These are phyloP conservation scores for Nephila pilipes DNA, from an alignment of 1,140 invertebrate species.

Conservation along the genomic window DNA sequence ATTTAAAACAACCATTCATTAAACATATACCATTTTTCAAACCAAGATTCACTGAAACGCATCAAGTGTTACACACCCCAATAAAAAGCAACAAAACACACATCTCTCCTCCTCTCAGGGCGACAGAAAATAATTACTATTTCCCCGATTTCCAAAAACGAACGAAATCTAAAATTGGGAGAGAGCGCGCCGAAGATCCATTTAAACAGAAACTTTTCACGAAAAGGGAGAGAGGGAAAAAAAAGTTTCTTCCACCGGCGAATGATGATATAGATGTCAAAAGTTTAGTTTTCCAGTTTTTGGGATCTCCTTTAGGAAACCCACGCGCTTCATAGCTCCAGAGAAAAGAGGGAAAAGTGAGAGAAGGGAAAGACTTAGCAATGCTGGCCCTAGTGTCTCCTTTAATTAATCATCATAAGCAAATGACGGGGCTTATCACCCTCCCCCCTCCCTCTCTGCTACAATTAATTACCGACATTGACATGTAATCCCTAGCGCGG, in stretches of 20 bases:
- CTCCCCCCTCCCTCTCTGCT: conserved; percentile 10
- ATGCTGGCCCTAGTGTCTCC: conserved; percentile 28
- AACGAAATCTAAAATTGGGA: conserved; percentile 32
- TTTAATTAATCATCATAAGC: conserved; percentile 77
- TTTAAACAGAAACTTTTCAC: conserved; percentile 17
- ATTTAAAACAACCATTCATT: neutral
- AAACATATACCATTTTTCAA: neutral
- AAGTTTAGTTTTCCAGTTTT: conserved; percentile 73
- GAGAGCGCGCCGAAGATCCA: neutral
- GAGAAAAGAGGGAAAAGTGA: neutral
- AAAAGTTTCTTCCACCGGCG: conserved; percentile 18
- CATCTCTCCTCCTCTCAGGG: neutral
- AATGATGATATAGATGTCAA: conserved; percentile 74
- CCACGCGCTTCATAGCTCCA: neutral
- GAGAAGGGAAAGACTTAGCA: neutral
- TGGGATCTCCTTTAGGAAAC: conserved; percentile 39
- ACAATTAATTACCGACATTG: conserved; percentile 76
- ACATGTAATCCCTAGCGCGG: conserved; percentile 75
- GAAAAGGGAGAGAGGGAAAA: neutral
- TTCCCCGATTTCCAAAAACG: conserved; percentile 40
- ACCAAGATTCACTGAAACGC: neutral
- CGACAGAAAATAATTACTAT: conserved; percentile 43
- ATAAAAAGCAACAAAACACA: neutral
- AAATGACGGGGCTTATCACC: conserved; percentile 75
- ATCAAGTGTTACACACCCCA: neutral